A percentile compares a stretch with the other conserved stretches of the same genome.
Evolutionary conservation across 2,113 vertebrate species (phyloP).

Genomic region (Trinectes maculatus): DNA sequence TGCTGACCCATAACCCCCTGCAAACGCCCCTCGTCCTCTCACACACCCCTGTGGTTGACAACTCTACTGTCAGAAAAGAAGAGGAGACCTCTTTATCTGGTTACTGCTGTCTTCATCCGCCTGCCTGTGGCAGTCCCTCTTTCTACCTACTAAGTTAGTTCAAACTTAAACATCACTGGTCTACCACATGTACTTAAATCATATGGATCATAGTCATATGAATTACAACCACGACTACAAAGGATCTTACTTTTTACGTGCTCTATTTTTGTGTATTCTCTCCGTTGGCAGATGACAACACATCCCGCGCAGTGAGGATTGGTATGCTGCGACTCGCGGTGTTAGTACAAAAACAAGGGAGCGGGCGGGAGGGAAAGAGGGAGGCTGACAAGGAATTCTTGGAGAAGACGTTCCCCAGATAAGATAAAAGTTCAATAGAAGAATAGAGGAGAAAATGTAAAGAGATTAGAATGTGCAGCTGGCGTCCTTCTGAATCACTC

Average conservation of each 20-base stretch:
- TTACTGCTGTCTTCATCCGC: conserved; percentile 61
- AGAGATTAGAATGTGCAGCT: conserved; percentile 82
- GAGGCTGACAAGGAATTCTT: conserved; percentile 73
- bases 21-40: conserved; percentile 73
- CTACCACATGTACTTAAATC: conserved; percentile 16
- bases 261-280: conserved; percentile 39
- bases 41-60: conserved; percentile 74
- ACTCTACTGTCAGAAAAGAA: conserved; percentile 75
- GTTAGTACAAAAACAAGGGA: conserved; percentile 61
- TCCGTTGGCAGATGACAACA: conserved; percentile 41
- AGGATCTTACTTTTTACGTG: conserved; percentile 3
- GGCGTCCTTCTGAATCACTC: conserved; percentile 80
- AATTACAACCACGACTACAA: conserved; percentile 4
- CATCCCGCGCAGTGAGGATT: conserved; percentile 48
- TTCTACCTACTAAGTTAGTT: conserved; percentile 18
- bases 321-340: conserved; percentile 59
- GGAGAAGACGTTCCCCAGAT: conserved; percentile 77
- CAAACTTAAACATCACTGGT: conserved; percentile 22
- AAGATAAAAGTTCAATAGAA: conserved; percentile 83
- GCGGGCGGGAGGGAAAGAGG: conserved; percentile 60
- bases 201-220: no score
- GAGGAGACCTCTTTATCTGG: conserved; percentile 73
- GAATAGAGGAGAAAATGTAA: conserved; percentile 80
- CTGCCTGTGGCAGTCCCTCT: conserved; percentile 15
- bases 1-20: conserved; percentile 81